phyloP scores from a whole-genome alignment of 2,797 vertebrate species.

The Triplophysa yarkandensis region DNA sequence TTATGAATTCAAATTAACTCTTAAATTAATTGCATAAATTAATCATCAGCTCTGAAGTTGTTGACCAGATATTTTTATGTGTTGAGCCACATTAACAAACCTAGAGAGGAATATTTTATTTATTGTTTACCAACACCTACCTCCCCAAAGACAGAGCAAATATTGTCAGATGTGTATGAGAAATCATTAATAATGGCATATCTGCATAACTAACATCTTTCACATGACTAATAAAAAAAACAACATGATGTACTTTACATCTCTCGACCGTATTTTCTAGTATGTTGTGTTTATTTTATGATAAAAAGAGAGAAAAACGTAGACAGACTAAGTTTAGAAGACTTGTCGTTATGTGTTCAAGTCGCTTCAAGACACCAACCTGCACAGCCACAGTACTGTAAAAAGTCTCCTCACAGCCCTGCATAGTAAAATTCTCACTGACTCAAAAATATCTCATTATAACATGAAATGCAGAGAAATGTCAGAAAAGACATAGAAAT shows the following conservation, averaged over 20 bases:
- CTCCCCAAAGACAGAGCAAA: background rate
- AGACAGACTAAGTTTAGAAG: too few relatives aligned
- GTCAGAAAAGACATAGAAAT: too few relatives aligned
- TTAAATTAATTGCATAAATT: background rate
- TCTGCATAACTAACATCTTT: background rate
- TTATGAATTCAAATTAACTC: background rate
- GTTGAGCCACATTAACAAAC: background rate
- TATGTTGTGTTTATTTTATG: background rate
- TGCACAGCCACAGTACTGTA: too few relatives aligned
- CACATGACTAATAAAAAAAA: background rate
- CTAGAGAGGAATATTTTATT: background rate
- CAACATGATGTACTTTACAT: background rate
- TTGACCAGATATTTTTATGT: background rate
- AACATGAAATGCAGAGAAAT: too few relatives aligned
- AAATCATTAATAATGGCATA: constrained; percentile 9
- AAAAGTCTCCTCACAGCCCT: too few relatives aligned
- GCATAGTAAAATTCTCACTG: too few relatives aligned
- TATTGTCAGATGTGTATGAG: background rate
- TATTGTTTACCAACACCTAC: constrained; percentile 2
- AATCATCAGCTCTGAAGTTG: background rate
- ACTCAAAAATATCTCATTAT: too few relatives aligned
- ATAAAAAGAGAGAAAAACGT: too few relatives aligned
- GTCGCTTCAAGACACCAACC: too few relatives aligned
- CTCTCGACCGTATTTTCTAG: background rate
- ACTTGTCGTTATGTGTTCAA: too few relatives aligned